These are phyloP conservation scores for Nesometra sesokonis DNA, from an alignment of 35 echinoderm and acorn worm genomes.

Conservation along the genomic window DNA sequence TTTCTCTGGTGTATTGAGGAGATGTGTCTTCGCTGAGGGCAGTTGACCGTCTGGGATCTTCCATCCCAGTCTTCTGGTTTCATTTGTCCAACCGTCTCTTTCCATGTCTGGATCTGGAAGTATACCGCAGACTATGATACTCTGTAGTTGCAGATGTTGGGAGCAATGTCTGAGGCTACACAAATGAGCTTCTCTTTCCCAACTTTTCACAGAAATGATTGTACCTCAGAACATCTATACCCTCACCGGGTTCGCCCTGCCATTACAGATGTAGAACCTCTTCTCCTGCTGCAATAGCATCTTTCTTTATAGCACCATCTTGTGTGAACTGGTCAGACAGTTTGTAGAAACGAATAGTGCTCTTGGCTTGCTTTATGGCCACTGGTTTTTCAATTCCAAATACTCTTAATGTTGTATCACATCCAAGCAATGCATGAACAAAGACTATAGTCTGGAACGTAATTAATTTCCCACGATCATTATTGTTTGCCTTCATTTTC, in stretches of 20 bases:
- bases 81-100: neutral
- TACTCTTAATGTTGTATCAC: too few species aligned
- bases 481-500: too few species aligned
- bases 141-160: neutral
- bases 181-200: neutral
- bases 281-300: neutral
- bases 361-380: neutral
- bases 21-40: neutral
- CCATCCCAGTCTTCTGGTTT: neutral
- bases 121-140: neutral
- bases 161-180: neutral
- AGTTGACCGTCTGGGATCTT: neutral
- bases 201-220: neutral
- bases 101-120: neutral
- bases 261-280: neutral
- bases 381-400: too few species aligned
- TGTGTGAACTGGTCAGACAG: neutral
- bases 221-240: neutral
- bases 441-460: too few species aligned
- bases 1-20: neutral
- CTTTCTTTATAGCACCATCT: neutral
- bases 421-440: too few species aligned
- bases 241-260: neutral
- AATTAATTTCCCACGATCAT: too few species aligned
- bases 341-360: neutral